Base-by-base conservation (phyloP, 53 echinoderm and acorn worm genomes). In the Actinopyga echinites region DNA sequence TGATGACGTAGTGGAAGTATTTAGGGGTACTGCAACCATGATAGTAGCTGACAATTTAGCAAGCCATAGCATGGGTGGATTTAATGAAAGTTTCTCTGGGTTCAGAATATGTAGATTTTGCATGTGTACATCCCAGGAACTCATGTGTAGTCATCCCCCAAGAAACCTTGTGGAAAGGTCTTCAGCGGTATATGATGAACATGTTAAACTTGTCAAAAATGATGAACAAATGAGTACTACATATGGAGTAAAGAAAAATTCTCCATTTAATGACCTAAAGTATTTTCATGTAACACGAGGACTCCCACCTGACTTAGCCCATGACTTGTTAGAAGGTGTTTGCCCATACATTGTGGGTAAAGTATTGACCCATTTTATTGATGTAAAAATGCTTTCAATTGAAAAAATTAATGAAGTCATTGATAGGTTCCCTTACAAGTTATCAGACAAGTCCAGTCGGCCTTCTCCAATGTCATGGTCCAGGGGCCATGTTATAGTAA, bases 321-420 rank as follows among this genome's bases (percentile, higher is more conserved):
- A 91, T 69, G 91, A 91, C 60, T 36, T 84, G 5, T 91, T 91
- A 67, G 91, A 83, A 62, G 91, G 91, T 6, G 12, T 91, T 45
- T 61, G 83, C 10, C 87, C 90, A 29, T 65, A 79, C 40, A 65
- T 85, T 87, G 79, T 91, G 79, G 2, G 43, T 40, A 23, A 74
- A 74, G 45, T 22, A n/a, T 45, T 74, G 49, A 74, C 74, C 22
- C 74, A 74, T 45, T 74, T 74, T 43, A 26, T 84, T 21, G 23
- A 26, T 20, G 21, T 52, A 49, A 73, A 38, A 33, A 61, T 40
- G 31, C 57, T 83, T 33, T 63, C 83, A 53, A 30, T 88, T 6
- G 17, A 74, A 32, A 73, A 83, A 59, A 44, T 88, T 8, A 83
- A 88, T 64, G 32, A 77, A 9, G 22, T 36, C 53, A 37, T 88